Conservation (phyloP, 2,888 invertebrate genomes). For the Timema cristinae region DNA sequence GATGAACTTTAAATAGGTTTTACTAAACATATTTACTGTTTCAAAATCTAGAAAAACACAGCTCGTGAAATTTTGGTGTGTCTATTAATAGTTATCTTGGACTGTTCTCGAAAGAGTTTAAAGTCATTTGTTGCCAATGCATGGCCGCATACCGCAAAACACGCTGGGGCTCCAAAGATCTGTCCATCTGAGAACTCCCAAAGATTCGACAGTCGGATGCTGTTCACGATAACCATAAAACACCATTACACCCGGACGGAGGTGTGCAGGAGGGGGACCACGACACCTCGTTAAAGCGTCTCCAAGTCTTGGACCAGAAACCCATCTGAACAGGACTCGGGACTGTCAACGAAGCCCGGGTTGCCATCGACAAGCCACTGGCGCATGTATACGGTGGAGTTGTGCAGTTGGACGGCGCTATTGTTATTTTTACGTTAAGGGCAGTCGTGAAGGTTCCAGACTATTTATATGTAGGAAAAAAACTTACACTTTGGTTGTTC, state of each 20-base stretch:
- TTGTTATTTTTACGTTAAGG: slow-evolving; percentile 3
- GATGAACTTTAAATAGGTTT: too few relatives aligned
- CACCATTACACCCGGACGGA: slow-evolving; percentile 92
- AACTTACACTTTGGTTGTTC: too few relatives aligned
- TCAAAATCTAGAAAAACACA: too few relatives aligned
- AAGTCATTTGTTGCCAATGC: slow-evolving; percentile 37
- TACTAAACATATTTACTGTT: too few relatives aligned
- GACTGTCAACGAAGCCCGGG: slow-evolving; percentile 42
- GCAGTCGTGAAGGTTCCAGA: too few relatives aligned
- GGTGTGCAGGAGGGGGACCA: slow-evolving; percentile 93
- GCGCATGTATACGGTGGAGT: slow-evolving; percentile 95
- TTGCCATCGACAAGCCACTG: slow-evolving; percentile 67
- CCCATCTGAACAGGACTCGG: slow-evolving; percentile 68
- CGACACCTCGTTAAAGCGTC: slow-evolving; percentile 73
- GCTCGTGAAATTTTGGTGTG: too few relatives aligned
- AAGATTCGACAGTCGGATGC: slow-evolving; percentile 69
- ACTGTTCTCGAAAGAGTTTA: too few relatives aligned
- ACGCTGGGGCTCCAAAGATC: slow-evolving; percentile 91
- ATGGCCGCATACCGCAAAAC: slow-evolving; percentile 94
- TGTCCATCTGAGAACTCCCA: slow-evolving; percentile 75
- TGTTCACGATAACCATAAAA: slow-evolving; percentile 83
- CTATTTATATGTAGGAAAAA: too few relatives aligned
- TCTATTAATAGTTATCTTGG: too few relatives aligned
- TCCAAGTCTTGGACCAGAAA: slow-evolving; percentile 68
- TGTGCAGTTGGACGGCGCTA: slow-evolving; percentile 54